Evolutionary conservation across 2,113 vertebrate genomes (phyloP).

Genomic region (Scartelaos histophorus): DNA sequence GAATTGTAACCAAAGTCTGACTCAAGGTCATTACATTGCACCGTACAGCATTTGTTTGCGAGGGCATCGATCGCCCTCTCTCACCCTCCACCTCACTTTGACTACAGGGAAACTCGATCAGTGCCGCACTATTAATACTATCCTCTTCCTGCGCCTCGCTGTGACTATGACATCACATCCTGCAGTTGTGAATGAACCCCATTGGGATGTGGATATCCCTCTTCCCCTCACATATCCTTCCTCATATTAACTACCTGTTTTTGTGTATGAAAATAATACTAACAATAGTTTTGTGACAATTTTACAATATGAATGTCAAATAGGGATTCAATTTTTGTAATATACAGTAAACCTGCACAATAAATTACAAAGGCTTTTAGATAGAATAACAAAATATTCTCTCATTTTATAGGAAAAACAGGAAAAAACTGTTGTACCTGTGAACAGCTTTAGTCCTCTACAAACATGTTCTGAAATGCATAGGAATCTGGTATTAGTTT

Average conservation of each 20-base stretch:
- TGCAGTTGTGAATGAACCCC: constrained; percentile 59
- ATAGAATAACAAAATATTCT: no score
- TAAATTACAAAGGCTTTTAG: no score
- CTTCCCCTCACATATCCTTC: constrained; percentile 38
- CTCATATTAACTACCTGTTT: constrained; percentile 21
- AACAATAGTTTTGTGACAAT: background rate
- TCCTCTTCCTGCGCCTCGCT: constrained; percentile 57
- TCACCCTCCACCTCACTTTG: constrained; percentile 1
- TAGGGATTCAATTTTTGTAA: no score
- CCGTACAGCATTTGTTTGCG: constrained; percentile 11
- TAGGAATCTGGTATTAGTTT: no score
- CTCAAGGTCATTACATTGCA: constrained; percentile 28
- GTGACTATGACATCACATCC: constrained; percentile 67
- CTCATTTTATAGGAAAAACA: no score
- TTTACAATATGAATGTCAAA: background rate
- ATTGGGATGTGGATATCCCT: constrained; percentile 20
- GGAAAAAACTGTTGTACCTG: no score
- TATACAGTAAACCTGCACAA: background rate
- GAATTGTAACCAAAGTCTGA: constrained; percentile 25
- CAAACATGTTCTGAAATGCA: no score
- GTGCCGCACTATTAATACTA: constrained; percentile 65
- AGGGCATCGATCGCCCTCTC: constrained; percentile 1
- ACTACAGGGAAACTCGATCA: constrained; percentile 62
- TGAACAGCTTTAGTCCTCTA: no score
- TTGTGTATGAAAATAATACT: background rate